These are phyloP conservation scores for Carettochelys insculpta DNA, from an alignment of 2,113 vertebrate genomes.

Conservation along the genomic window DNA sequence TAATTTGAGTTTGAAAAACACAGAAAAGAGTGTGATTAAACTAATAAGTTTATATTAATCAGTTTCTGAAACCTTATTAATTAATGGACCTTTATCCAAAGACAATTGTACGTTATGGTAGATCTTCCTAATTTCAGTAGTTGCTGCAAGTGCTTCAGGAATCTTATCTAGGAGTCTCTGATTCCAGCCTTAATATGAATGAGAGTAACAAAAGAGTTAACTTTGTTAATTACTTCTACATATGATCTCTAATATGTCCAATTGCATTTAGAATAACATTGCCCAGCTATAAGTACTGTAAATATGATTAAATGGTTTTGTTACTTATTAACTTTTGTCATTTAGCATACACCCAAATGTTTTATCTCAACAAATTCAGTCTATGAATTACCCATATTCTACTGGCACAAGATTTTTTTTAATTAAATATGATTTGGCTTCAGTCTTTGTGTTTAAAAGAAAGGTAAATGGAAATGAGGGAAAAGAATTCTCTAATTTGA, in stretches of 20 bases:
- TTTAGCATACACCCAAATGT: background rate
- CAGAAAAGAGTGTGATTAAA: conserved; percentile 3
- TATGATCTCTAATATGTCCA: background rate
- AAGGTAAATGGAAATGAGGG: background rate
- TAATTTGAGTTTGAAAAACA: background rate
- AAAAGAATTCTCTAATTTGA: conserved; percentile 30
- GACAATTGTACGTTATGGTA: background rate
- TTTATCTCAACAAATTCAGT: background rate
- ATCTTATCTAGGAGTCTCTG: background rate
- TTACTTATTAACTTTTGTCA: background rate
- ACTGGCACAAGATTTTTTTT: background rate
- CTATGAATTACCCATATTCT: background rate
- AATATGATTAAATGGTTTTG: background rate
- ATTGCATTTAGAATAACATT: background rate
- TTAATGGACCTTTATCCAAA: background rate
- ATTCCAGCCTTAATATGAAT: background rate
- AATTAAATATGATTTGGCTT: background rate
- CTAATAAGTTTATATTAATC: background rate
- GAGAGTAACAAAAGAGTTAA: background rate
- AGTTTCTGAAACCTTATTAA: conserved; percentile 10
- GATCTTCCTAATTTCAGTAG: background rate
- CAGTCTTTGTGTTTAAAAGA: background rate
- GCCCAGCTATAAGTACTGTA: background rate
- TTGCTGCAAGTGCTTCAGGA: conserved; percentile 6
- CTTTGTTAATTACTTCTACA: background rate